Conservation (phyloP, 2,113 vertebrate genomes). For the Hypocryptadius cinnamomeus region DNA sequence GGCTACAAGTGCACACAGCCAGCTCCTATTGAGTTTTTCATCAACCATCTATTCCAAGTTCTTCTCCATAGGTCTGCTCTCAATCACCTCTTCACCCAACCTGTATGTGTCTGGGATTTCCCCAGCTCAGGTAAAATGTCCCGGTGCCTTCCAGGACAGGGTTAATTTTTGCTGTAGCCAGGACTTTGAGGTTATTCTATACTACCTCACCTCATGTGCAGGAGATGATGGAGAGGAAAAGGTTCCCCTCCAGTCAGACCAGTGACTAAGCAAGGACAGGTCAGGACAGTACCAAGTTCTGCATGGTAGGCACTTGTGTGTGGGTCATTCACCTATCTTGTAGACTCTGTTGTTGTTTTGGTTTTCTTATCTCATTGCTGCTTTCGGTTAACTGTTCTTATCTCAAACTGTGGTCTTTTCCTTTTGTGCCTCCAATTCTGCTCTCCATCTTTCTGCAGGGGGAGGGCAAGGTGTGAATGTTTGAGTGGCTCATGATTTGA, state of each 20-base stretch:
- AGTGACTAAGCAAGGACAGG: neutral
- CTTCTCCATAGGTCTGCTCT: neutral
- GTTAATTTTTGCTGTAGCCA: neutral
- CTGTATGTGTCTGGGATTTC: neutral
- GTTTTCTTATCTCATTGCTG: neutral
- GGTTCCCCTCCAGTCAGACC: neutral
- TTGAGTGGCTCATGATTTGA: neutral
- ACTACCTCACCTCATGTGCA: neutral
- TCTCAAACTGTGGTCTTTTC: neutral
- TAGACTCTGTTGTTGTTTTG: neutral
- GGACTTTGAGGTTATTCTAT: neutral
- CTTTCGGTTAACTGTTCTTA: neutral
- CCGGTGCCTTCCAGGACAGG: neutral
- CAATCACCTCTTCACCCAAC: neutral
- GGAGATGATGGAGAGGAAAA: neutral
- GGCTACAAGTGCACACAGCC: no score
- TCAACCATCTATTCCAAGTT: neutral
- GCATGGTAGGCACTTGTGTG: no score
- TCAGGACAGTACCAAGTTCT: neutral
- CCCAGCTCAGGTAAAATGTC: neutral
- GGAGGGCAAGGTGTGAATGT: neutral
- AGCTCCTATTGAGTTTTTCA: neutral
- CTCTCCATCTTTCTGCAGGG: neutral
- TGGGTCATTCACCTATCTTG: neutral
- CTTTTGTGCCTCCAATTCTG: neutral